Base-by-base conservation (phyloP, 2,888 invertebrate genomes). In the Cistogaster globosa region DNA sequence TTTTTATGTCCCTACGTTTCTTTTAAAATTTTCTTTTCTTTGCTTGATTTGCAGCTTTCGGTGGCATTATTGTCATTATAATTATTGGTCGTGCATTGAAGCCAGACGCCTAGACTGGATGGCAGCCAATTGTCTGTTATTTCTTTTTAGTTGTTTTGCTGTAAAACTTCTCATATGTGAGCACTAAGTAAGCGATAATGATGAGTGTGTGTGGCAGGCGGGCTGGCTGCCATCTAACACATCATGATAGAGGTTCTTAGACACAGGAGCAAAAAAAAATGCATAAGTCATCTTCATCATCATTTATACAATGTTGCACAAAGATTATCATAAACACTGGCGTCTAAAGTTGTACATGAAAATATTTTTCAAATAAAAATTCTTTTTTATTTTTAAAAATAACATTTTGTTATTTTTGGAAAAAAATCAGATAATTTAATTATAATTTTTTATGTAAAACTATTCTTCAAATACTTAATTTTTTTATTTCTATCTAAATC, bases 41-140 rank as follows among this genome's bases (percentile, higher is more conserved):
- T 62, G 16, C 48, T 11, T 22, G 48, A 16, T n/a, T 51, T 48
- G 22, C 62, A 53, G 51, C 51, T 51, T 38, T 74, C 62, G 60
- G 51, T 74, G 65, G 75, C 55, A 60, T 75, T 82, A 51, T 82
- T 79, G 78, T 78, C 78, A 85, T 75, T 76, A 76, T 82, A 74
- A 79, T 83, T 79, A 85, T 85, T 83, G 74, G 85, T 85, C 82
- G 71, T 71, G 83, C 83, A 85, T 74, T 85, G 75, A 81, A 86
- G 84, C 86, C 86, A 87, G 87, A 87, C 87, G 87, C 83, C 87
- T 85, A 86, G 87, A 87, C 87, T 87, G 83, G 76, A 78, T 86
- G 87, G 86, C 87, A 86, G 87, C 87, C 87, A 87, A 87, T 72
- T 75, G 85, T 85, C 85, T 82, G 51, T 62, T 60, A 42, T 45